Evolutionary conservation across 2,797 vertebrate genomes (phyloP).

Genomic region (Menidia menidia): DNA sequence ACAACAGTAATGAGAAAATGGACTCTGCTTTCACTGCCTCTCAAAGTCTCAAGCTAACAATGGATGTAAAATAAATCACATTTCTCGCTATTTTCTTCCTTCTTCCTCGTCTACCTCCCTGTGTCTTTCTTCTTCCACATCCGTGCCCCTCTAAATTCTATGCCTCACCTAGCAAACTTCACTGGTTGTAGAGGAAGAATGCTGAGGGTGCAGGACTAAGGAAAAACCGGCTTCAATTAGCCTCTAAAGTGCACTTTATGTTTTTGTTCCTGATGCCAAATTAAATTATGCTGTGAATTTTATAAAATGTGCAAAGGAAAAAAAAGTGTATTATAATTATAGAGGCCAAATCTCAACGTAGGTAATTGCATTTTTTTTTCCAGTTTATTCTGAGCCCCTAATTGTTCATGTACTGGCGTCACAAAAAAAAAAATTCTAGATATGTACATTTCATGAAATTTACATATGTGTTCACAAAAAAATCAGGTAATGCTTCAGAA

Average conservation of each 20-base stretch:
- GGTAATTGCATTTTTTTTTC: slow-evolving; percentile 63
- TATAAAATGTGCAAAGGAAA: slow-evolving; percentile 65
- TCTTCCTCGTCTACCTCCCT: slow-evolving; percentile 23
- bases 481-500: neutral
- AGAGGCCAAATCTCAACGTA: slow-evolving; percentile 63
- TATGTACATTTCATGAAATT: slow-evolving; percentile 1
- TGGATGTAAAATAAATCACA: slow-evolving; percentile 71
- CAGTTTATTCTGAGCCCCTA: slow-evolving; percentile 21
- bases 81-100: slow-evolving; percentile 62
- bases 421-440: slow-evolving; percentile 7
- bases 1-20: slow-evolving; percentile 65
- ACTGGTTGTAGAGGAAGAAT: slow-evolving; percentile 65
- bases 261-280: slow-evolving; percentile 72
- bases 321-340: slow-evolving; percentile 81
- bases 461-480: neutral
- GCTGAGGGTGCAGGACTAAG: slow-evolving; percentile 76
- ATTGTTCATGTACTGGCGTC: neutral
- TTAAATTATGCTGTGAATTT: slow-evolving; percentile 82
- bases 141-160: slow-evolving; percentile 29
- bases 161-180: slow-evolving; percentile 65
- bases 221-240: slow-evolving; percentile 78
- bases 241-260: slow-evolving; percentile 82
- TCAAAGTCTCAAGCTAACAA: slow-evolving; percentile 72
- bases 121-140: slow-evolving; percentile 19
- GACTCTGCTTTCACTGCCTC: slow-evolving; percentile 59